phyloP scores from a whole-genome alignment of 2,113 vertebrate species.

The Grus americana region DNA sequence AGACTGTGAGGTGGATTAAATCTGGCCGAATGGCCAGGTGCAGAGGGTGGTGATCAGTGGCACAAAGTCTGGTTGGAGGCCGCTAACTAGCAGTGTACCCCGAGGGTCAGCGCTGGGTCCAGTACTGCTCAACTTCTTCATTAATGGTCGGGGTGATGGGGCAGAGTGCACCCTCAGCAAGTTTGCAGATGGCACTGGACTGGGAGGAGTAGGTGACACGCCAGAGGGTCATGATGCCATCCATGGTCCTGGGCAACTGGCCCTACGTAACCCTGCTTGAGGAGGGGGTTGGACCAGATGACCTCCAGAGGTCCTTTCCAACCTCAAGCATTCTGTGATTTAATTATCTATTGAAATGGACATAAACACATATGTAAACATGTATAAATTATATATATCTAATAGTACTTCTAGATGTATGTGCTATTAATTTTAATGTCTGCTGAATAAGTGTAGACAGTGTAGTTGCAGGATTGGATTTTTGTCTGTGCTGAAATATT shows the following conservation, averaged over 20 bases:
- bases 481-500: background rate
- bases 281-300: background rate
- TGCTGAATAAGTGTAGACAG: background rate
- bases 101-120: background rate
- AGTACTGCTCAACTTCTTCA: background rate
- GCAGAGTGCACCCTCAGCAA: background rate
- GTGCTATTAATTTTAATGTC: background rate
- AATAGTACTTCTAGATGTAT: background rate
- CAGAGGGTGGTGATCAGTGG: background rate
- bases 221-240: background rate
- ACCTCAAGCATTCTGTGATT: background rate
- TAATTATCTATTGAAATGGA: background rate
- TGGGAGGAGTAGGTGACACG: background rate
- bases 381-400: background rate
- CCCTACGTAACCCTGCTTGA: background rate
- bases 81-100: background rate
- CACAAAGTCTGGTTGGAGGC: background rate
- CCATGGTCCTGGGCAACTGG: background rate
- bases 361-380: background rate
- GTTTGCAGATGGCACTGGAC: background rate
- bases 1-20: background rate
- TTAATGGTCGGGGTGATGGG: background rate
- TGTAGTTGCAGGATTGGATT: background rate
- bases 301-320: background rate
- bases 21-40: too few species aligned